A percentile compares a stretch with the other conserved stretches of the same genome.
phyloP scores from a whole-genome alignment of 2,888 invertebrate genomes.

The Oscheius sp. region DNA sequence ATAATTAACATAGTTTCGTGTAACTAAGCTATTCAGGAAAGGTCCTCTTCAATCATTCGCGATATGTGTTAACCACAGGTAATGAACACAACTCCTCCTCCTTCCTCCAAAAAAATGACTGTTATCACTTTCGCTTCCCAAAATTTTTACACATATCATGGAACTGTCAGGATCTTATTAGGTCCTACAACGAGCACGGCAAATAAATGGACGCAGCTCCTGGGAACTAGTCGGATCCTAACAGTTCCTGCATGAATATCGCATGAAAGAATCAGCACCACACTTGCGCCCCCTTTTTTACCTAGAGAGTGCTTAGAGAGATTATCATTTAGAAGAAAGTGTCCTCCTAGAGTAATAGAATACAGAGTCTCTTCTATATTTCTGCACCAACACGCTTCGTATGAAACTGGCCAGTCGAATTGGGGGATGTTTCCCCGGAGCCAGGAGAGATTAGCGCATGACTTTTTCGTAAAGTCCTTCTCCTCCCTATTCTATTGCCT shows the following conservation, averaged over 20 bases:
- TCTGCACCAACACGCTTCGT: conserved; percentile 10
- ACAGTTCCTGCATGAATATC: too few species aligned
- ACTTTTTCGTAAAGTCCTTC: not conserved
- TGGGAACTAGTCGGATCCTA: not conserved
- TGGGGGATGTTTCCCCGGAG: not conserved
- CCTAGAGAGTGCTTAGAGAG: not conserved
- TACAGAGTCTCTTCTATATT: not conserved
- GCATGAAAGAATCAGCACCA: too few species aligned
- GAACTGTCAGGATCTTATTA: too few species aligned
- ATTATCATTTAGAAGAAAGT: not conserved
- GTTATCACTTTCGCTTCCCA: too few species aligned
- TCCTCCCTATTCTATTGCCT: not conserved
- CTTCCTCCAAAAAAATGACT: not conserved
- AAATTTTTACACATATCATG: not conserved
- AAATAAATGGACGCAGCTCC: not conserved
- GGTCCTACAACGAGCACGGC: too few species aligned
- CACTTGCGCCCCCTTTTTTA: too few species aligned
- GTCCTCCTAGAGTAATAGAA: conserved; percentile 1
- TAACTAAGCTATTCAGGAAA: conserved; percentile 31
- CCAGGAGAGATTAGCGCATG: conserved; percentile 18
- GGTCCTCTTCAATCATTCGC: conserved; percentile 30
- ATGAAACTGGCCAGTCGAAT: not conserved
- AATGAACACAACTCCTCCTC: conserved; percentile 1
- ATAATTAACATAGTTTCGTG: not conserved
- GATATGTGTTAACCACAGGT: conserved; percentile 34